A percentile compares a stretch with the other conserved stretches of the same genome.
Conservation (phyloP, 2,797 vertebrate genomes). For the Propithecus deckenii region DNA sequence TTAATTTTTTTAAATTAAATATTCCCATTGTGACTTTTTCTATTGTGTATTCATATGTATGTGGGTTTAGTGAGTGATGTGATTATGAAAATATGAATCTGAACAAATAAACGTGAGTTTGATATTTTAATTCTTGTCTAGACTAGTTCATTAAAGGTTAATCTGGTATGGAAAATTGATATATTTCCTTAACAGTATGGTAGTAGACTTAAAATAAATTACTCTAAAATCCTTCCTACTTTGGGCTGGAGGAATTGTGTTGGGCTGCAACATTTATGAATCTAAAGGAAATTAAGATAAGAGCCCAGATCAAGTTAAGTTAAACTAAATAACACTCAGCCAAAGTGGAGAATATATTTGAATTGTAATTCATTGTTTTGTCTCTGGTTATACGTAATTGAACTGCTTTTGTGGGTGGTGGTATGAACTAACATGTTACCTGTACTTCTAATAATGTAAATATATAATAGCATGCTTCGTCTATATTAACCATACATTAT, state of each 20-base stretch:
- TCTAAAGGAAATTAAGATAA: not conserved
- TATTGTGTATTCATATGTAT: not conserved
- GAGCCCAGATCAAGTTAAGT: not conserved
- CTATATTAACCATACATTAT: not conserved
- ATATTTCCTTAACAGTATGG: not conserved
- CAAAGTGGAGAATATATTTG: not conserved
- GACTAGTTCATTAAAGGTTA: not conserved
- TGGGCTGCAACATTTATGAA: not conserved
- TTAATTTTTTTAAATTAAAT: not conserved
- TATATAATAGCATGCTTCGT: not conserved
- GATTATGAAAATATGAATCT: not conserved
- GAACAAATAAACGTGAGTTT: slow-evolving; percentile 4
- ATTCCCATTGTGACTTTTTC: not conserved
- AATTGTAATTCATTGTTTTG: slow-evolving; percentile 10
- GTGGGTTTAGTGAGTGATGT: not conserved
- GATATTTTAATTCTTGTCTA: not conserved
- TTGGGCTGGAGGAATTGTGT: not conserved
- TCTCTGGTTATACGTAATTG: not conserved
- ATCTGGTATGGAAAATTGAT: not conserved
- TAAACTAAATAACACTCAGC: not conserved
- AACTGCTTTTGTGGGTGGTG: not conserved
- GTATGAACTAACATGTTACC: not conserved
- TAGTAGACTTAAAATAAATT: not conserved
- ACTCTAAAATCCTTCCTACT: not conserved
- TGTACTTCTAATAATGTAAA: not conserved